A percentile compares a stretch with the other conserved stretches of the same genome.
Evolutionary conservation across 2,113 vertebrate genomes (phyloP).

Genomic region (Scomber japonicus): DNA sequence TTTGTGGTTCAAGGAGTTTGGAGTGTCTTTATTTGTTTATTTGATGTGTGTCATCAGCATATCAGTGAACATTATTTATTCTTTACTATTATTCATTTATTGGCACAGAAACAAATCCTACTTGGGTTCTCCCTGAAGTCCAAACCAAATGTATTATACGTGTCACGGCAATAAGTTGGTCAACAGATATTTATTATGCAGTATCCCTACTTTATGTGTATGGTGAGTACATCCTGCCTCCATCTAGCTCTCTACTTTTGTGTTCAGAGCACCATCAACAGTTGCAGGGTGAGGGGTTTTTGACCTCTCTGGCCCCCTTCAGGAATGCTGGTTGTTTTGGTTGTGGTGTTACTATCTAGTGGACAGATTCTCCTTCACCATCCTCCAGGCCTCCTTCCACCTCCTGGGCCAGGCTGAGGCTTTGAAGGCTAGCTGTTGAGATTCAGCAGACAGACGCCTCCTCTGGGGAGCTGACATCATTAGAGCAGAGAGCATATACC

Average conservation of each 20-base stretch:
- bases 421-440: conserved; percentile 74
- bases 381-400: conserved; percentile 40
- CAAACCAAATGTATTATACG: too few species aligned
- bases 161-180: not conserved
- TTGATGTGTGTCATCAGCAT: conserved; percentile 20
- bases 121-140: not conserved
- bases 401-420: conserved; percentile 37
- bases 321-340: conserved; percentile 27
- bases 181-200: not conserved
- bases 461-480: conserved; percentile 81
- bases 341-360: conserved; percentile 23
- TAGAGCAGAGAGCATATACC: conserved; percentile 75
- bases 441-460: conserved; percentile 72
- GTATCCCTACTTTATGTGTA: not conserved
- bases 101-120: not conserved
- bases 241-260: not conserved
- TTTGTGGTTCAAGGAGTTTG: not conserved
- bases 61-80: not conserved
- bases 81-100: not conserved
- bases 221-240: not conserved
- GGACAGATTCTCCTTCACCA: conserved; percentile 28
- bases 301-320: conserved; percentile 15
- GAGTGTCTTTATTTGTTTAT: not conserved
- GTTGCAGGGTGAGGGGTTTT: not conserved
- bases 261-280: conserved; percentile 8